Evolutionary conservation across 2,797 vertebrate species (phyloP), one percentile per base, ranked within the genome.

Genomic region (Cryptoprocta ferox): DNA sequence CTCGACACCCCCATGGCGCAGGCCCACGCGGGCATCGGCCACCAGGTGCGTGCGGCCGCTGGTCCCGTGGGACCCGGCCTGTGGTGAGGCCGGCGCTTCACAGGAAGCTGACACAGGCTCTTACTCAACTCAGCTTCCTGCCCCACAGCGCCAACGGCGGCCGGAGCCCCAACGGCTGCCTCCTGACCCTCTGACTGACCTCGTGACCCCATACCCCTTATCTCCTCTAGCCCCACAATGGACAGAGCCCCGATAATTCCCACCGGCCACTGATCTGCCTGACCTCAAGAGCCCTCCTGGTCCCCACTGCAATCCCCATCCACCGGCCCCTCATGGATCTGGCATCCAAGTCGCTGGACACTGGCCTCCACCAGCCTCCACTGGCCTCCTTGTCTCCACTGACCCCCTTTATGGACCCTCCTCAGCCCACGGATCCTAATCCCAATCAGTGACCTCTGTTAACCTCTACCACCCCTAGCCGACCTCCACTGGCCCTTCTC

Each of bases 1-100:
- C 98, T 99, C 30, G 99, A 99, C 91, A 98, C 99, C 53, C 98
- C 98, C 96, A 98, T 99, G 98, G 98, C 89, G 66, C 98, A 83
- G 92, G 98, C 98, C 85, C 98, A 99, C 78, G 98, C 99, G 0
- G 97, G 98, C 39, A 97, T 99, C 73, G 89, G 98, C 94, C 99
- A 99, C 45, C 99, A 99, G 99, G 99, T 99, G 98, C 21, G 76
- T 1, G 65, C 0, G 2, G 11, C 35, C 3, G 1, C 63, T 15
- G 3, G 30, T 50, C 48, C 15, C 1, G 12, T 14, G 8, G 48
- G 79, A 45, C 2, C 1, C 5, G 93, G 97, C 83, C 97, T 95
- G 98, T 71, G 98, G 98, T 98, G 97, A 97, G 96, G 96, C 88
- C 79, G 82, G 76, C 97, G 92, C 97, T 97, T 97, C 75, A 0